Evolutionary conservation across 2,888 invertebrate genomes (phyloP), one percentile per base, ranked within the genome.

Genomic region (Microplitis deprimator): DNA sequence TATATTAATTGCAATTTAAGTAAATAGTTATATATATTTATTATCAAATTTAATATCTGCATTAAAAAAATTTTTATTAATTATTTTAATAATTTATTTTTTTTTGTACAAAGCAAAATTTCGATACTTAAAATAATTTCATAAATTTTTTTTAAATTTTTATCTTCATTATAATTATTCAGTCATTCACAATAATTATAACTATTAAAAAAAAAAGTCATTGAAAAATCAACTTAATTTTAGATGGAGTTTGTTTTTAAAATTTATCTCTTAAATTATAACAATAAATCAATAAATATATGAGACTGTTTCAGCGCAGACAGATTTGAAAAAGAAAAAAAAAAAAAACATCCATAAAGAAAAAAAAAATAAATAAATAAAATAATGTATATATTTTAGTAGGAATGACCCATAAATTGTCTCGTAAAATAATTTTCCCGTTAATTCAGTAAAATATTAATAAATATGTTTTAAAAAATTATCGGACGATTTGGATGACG

Each of bases 401-500:
- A 50, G 13, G 50, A 50, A 29, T 50, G 10, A 50, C 3, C 50
- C 10, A 50, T 50, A 50, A 50, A 50, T 50, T 50, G 50, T 50
- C 50, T 50, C 10, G 50, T 50, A 50, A 50, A 50, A 50, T 50
- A 50, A 50, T 50, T 50, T 50, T 8, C 50, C 50, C 2, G 50
- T 50, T 50, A 50, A 50, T 50, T 50, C 50, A 50, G 50, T 50
- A 50, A 50, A 50, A 50, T 50, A 50, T 50, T 50, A 50, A 50
- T 50, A 50, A 50, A 50, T 50, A 50, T 50, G 50, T 13, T 50
- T 29, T 50, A 50, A 50, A 50, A 50, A 50, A 50, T 50, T 50
- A 50, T 50, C 50, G 50, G 50, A 13, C 50, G 13, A 50, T 50
- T 50, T 10, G 50, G 50, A 5, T 50, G 50, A 50, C 50, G 50